phyloP scores from a whole-genome alignment of 2,797 vertebrate species.

The Acanthornis magna region DNA sequence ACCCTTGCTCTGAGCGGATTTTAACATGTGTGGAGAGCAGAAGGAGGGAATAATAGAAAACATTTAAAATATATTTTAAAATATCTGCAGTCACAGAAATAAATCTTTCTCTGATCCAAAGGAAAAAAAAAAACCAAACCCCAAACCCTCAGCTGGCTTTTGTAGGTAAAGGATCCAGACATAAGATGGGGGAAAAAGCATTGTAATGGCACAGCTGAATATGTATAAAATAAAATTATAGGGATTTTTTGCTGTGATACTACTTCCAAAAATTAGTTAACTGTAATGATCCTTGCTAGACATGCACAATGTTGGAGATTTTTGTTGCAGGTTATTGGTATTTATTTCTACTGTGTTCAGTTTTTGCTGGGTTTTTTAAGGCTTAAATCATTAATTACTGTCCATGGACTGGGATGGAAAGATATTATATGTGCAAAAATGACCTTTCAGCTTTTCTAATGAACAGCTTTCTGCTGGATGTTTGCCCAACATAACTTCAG shows the following conservation, averaged over 20 bases:
- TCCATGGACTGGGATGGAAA: not conserved
- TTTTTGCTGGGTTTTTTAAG: conserved; percentile 50
- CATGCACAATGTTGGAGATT: not conserved
- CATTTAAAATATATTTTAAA: conserved; percentile 69
- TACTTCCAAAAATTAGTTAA: conserved; percentile 3
- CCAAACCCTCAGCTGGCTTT: not conserved
- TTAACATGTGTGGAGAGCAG: conserved; percentile 67
- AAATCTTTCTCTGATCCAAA: conserved; percentile 46
- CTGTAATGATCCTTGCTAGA: conserved; percentile 42
- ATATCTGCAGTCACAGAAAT: conserved; percentile 53
- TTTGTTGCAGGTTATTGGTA: conserved; percentile 47
- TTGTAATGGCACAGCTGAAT: conserved; percentile 18
- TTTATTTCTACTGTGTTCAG: conserved; percentile 54
- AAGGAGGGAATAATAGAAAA: conserved; percentile 66
- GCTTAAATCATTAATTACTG: conserved; percentile 29
- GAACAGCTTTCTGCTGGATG: conserved; percentile 42
- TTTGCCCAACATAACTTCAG: conserved; percentile 37
- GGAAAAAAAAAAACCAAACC: not conserved
- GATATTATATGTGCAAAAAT: conserved; percentile 31
- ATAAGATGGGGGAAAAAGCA: not conserved
- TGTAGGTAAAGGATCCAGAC: conserved; percentile 4
- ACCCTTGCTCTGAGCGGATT: conserved; percentile 58
- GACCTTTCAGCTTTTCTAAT: conserved; percentile 40
- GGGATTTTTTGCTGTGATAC: not conserved
- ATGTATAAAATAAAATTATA: conserved; percentile 11